Conservation (phyloP, 2,113 vertebrate genomes). For the Festucalex cinctus region DNA sequence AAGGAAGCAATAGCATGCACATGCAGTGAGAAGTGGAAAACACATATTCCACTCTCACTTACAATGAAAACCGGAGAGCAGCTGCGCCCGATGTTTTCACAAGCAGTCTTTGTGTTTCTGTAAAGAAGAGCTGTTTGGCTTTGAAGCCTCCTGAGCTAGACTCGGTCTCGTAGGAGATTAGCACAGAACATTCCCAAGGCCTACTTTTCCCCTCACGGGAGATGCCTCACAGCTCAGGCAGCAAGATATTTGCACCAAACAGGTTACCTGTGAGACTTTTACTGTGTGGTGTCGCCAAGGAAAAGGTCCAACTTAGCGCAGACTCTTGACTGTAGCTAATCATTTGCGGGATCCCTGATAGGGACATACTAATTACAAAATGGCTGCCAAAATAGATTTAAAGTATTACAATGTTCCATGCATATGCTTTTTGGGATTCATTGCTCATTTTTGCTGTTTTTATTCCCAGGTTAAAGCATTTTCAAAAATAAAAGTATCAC, state of each 20-base stretch:
- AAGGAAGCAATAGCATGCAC: background rate
- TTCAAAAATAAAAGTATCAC: too few relatives aligned
- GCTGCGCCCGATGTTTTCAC: slow-evolving; percentile 49
- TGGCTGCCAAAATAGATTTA: background rate
- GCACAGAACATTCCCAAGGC: slow-evolving; percentile 49
- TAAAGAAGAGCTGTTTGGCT: slow-evolving; percentile 34
- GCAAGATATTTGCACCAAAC: background rate
- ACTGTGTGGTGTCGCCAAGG: slow-evolving; percentile 9
- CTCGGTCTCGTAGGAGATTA: slow-evolving; percentile 50
- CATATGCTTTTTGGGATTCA: background rate
- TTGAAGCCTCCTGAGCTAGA: slow-evolving; percentile 16
- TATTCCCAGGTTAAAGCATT: too few relatives aligned
- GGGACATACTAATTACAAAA: background rate
- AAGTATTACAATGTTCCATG: background rate
- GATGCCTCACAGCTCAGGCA: slow-evolving; percentile 18
- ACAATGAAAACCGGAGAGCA: slow-evolving; percentile 27
- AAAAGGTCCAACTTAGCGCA: slow-evolving; percentile 24
- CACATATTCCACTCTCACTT: slow-evolving; percentile 21
- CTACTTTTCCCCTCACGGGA: slow-evolving; percentile 34
- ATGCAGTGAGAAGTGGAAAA: slow-evolving; percentile 13
- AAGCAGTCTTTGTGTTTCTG: slow-evolving; percentile 31
- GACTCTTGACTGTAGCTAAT: background rate
- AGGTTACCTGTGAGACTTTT: slow-evolving; percentile 16
- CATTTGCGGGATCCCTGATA: background rate
- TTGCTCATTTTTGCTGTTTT: background rate